These are phyloP conservation scores for Phortica magna DNA, from an alignment of 2,888 invertebrate genomes.

Conservation along the genomic window DNA sequence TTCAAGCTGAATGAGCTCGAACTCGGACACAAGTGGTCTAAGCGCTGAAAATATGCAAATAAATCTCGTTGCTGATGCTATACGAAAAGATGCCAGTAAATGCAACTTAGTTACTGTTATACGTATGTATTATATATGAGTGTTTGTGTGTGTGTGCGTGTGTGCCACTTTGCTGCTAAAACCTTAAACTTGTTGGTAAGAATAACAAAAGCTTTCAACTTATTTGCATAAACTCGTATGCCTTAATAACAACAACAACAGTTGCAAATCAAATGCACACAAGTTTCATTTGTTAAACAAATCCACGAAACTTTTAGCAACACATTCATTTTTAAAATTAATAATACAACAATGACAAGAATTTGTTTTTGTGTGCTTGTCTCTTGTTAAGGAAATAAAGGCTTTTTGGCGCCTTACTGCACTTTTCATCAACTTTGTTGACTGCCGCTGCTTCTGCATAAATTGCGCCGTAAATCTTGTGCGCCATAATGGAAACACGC, in stretches of 20 bases:
- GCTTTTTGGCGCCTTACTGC: not conserved
- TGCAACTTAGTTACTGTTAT: not conserved
- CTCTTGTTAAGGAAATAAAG: not conserved
- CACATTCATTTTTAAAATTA: conserved; percentile 6
- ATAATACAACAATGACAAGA: not conserved
- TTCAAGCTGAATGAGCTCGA: not conserved
- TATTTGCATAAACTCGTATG: not conserved
- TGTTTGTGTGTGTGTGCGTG: not conserved
- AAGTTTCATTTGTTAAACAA: not conserved
- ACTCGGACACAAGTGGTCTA: not conserved
- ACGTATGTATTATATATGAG: not conserved
- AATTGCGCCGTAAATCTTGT: conserved; percentile 7
- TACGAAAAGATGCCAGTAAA: not conserved
- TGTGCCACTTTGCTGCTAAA: not conserved
- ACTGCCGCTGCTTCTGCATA: not conserved
- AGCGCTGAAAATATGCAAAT: conserved; percentile 9
- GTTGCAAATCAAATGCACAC: not conserved
- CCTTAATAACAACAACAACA: not conserved
- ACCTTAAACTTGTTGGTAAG: not conserved
- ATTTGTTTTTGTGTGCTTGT: not conserved
- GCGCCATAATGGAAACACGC: too few species aligned
- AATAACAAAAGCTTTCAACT: not conserved
- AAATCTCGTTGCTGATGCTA: conserved; percentile 20
- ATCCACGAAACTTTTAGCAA: not conserved
- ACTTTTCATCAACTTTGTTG: not conserved